These are phyloP conservation scores for Mormyrops boulengeri DNA, from an alignment of 2,797 vertebrate genomes.

Conservation along the genomic window DNA sequence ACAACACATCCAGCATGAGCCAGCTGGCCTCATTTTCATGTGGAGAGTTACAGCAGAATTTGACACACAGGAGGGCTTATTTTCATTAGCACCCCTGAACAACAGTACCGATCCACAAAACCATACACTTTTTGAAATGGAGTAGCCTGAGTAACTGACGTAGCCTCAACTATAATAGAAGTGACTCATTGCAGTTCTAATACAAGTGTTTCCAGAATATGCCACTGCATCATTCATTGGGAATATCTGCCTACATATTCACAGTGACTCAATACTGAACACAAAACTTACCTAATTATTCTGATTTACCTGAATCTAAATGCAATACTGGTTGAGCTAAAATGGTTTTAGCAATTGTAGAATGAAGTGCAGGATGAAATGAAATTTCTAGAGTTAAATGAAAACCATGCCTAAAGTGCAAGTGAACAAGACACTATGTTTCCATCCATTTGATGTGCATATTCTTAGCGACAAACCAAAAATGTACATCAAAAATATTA, in stretches of 20 bases:
- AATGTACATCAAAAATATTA: too few species aligned
- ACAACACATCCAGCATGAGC: not conserved
- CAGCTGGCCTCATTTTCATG: not conserved
- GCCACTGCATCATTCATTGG: not conserved
- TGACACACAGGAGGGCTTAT: not conserved
- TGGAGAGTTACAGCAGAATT: not conserved
- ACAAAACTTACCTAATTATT: not conserved
- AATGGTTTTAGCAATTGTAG: not conserved
- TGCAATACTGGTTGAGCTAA: not conserved
- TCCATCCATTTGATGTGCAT: not conserved
- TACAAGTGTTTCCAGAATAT: not conserved
- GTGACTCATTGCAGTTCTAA: not conserved
- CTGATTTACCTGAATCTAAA: not conserved
- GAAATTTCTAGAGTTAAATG: not conserved
- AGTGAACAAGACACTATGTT: not conserved
- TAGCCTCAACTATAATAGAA: not conserved
- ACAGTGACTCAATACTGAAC: not conserved
- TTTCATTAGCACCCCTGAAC: not conserved
- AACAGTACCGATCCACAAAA: not conserved
- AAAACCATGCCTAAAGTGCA: not conserved
- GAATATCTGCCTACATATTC: slow-evolving; percentile 1
- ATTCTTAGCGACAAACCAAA: too few species aligned
- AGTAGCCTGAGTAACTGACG: not conserved
- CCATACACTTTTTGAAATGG: not conserved
- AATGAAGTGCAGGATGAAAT: not conserved